Evolutionary conservation across 2,113 vertebrate species (phyloP).

Genomic region (Anoura caudifer): DNA sequence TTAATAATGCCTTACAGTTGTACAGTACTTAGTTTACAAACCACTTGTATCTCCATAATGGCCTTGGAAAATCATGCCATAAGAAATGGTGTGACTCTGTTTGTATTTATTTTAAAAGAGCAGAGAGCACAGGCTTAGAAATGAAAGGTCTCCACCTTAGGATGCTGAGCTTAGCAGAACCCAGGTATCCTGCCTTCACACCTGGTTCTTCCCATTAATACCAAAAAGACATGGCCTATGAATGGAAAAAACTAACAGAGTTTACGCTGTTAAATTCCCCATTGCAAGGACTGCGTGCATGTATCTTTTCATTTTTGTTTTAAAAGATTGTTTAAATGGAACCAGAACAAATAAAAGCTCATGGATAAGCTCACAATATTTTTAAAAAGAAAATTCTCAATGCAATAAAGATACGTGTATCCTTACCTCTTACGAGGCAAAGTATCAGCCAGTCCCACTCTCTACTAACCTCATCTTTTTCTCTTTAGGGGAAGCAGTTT

Average conservation of each 20-base stretch:
- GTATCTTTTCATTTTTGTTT: neutral
- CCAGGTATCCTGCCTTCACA: neutral
- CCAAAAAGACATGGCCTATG: neutral
- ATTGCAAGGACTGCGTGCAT: neutral
- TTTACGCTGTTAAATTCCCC: neutral
- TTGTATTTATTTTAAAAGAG: neutral
- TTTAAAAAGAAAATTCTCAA: constrained; percentile 32
- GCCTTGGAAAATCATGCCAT: neutral
- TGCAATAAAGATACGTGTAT: neutral
- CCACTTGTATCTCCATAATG: neutral
- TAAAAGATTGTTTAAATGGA: neutral
- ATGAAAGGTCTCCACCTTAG: neutral
- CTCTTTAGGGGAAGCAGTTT: neutral
- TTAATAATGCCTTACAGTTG: neutral
- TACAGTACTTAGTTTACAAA: neutral
- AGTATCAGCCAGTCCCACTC: neutral
- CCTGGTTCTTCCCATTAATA: neutral
- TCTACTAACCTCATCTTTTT: neutral
- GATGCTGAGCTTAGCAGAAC: neutral
- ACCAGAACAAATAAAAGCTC: neutral
- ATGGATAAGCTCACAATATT: neutral
- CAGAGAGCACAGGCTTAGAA: neutral
- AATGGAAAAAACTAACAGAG: neutral
- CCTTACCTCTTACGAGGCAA: neutral
- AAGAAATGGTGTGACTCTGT: neutral